Conservation (phyloP, 2,797 vertebrate genomes). For the Halcyon smyrnensis region DNA sequence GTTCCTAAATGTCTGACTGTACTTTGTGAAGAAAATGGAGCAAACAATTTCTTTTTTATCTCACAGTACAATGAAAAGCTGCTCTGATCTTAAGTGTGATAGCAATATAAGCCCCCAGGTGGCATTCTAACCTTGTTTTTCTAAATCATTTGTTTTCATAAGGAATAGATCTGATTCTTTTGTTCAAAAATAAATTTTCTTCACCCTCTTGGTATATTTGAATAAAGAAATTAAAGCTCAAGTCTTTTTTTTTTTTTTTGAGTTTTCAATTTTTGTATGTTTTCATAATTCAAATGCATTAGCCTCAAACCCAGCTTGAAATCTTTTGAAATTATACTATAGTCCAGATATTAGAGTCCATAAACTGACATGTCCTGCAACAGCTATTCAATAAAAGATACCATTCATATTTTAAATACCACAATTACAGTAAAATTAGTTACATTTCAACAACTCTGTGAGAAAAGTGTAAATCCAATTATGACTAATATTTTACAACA, state of each 20-base stretch:
- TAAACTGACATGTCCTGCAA: constrained; percentile 3
- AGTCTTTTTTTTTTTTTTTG: background rate
- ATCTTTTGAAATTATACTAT: constrained; percentile 26
- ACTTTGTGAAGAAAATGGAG: background rate
- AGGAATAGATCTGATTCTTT: constrained; percentile 42
- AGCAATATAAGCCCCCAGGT: constrained; percentile 75
- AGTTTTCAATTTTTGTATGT: background rate
- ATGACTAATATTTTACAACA: constrained; percentile 29
- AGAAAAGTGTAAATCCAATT: constrained; percentile 38
- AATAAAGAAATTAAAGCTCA: constrained; percentile 35
- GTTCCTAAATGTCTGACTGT: background rate
- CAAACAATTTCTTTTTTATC: background rate
- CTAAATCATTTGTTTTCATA: constrained; percentile 70
- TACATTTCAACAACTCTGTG: constrained; percentile 29
- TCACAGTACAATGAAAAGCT: background rate
- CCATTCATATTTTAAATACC: constrained; percentile 42
- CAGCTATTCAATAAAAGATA: constrained; percentile 38
- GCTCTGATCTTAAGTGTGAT: constrained; percentile 66
- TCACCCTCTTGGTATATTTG: constrained; percentile 19
- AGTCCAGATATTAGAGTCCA: constrained; percentile 30
- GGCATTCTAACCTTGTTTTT: constrained; percentile 80
- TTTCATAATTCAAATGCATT: constrained; percentile 26
- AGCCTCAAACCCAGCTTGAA: constrained; percentile 49
- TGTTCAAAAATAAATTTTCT: constrained; percentile 55
- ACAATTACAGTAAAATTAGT: constrained; percentile 42